Evolutionary conservation across 2,113 vertebrate genomes (phyloP), one percentile per base, ranked within the genome.

Genomic region (Oncorhynchus keta): DNA sequence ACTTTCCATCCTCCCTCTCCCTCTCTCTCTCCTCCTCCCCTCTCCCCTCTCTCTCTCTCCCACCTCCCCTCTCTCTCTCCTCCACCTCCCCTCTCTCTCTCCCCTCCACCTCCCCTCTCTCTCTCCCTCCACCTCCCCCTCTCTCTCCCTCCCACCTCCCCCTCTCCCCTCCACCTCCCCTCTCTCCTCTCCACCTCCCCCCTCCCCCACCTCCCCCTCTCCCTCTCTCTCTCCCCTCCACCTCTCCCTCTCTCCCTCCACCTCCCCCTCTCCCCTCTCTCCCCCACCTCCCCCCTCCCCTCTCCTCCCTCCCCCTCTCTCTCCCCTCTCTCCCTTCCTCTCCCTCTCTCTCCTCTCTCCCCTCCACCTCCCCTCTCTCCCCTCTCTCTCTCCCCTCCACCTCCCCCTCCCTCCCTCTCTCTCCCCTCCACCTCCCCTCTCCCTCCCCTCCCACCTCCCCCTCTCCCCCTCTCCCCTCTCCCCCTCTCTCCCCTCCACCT

Each of bases 1-100:
- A 74, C 80, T 81, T 80, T 14, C 68, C 73, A 72, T 86, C 2
- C 26, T 30, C 28, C 26, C 26, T 26, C 26, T 26, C 26, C 1
- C 24, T 26, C 28, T 3, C 24, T 26, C 1, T 26, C 24, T 26
- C 24, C 24, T 1, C 24, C 24, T 26, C 1, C 24, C 24, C 28
- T 28, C 24, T 26, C 24, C 24, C 1, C 24, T 1, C 28, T 26
- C 24, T 26, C 24, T 26, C 1, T 26, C 24, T 1, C 24, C 24
- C 24, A 1, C 1, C 24, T 26, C 24, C 1, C 3, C 3, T 3
- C 26, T 1, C 1, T 1, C 61, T 26, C 39, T 26, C 67, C 57
- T 61, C 66, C 2, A 67, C 12, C 45, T 78, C 66, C 39, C 24
- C 28, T 3, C 3, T 3, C 0, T 3, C 28, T 3, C 3, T 3